Conservation (phyloP, 2,888 invertebrate species). For the Ochropleura leucogaster region DNA sequence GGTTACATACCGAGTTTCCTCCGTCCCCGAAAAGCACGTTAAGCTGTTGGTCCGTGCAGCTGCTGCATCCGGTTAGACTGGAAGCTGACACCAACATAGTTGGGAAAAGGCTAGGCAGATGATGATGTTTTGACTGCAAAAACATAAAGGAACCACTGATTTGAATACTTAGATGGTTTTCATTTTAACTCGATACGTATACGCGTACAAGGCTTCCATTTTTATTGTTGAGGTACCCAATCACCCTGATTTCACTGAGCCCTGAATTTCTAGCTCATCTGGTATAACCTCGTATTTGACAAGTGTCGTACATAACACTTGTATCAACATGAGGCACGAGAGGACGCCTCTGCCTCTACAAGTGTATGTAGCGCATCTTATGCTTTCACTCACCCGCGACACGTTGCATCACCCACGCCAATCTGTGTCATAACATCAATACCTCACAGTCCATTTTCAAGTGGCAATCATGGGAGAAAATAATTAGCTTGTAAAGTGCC, state of each 20-base stretch:
- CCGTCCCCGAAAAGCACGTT: too few relatives aligned
- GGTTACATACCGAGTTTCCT: too few relatives aligned
- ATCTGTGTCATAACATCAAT: slow-evolving; percentile 40
- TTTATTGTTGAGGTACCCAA: too few relatives aligned
- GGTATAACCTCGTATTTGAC: background rate
- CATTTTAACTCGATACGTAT: too few relatives aligned
- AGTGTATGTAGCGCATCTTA: slow-evolving; percentile 48
- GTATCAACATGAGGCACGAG: slow-evolving; percentile 22
- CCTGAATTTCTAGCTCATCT: background rate
- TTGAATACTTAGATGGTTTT: too few relatives aligned
- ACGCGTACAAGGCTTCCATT: too few relatives aligned
- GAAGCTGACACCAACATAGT: too few relatives aligned
- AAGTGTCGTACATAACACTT: background rate
- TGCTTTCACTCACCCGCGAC: slow-evolving; percentile 56
- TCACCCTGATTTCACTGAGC: background rate
- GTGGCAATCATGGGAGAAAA: slow-evolving; percentile 56
- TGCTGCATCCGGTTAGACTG: too few relatives aligned
- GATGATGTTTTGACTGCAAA: too few relatives aligned
- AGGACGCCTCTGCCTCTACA: slow-evolving; percentile 40
- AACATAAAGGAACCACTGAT: too few relatives aligned
- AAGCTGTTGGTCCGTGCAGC: too few relatives aligned
- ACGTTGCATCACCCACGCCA: slow-evolving; percentile 46
- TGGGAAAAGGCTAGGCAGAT: too few relatives aligned
- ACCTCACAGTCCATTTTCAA: slow-evolving; percentile 42
- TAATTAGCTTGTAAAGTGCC: slow-evolving; percentile 60